A percentile compares a stretch with the other conserved stretches of the same genome.
Conservation (phyloP, 2,888 invertebrate genomes). For the Chaitophorus viminalis region DNA sequence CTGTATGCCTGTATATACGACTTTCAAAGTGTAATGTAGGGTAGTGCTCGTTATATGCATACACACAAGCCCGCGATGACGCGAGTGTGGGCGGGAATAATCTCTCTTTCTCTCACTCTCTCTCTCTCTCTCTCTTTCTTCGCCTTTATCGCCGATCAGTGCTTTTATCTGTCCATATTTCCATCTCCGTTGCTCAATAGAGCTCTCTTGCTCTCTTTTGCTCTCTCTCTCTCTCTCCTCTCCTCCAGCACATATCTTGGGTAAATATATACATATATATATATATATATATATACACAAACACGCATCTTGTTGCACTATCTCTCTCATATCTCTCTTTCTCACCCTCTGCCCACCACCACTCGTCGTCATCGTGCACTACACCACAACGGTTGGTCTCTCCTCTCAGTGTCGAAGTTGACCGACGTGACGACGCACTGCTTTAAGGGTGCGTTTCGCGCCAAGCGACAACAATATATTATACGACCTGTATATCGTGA, state of each 20-base stretch:
- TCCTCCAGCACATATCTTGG: too few species aligned
- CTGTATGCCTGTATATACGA: not conserved
- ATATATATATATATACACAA: not conserved
- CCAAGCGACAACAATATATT: not conserved
- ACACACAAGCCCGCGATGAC: not conserved
- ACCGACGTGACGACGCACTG: conserved; percentile 32
- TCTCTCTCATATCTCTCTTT: conserved; percentile 7
- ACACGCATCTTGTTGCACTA: not conserved
- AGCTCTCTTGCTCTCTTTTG: too few species aligned
- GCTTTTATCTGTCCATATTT: too few species aligned
- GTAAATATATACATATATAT: not conserved
- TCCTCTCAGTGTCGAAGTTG: conserved; percentile 13
- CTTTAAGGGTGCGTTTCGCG: conserved; percentile 10
- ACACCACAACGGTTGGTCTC: not conserved
- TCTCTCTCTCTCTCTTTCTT: not conserved
- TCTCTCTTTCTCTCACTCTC: not conserved
- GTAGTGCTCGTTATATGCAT: conserved; percentile 14
- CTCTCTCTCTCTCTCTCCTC: too few species aligned
- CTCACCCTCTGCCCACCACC: not conserved
- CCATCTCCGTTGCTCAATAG: not conserved
- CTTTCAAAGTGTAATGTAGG: not conserved
- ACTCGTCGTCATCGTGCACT: not conserved
- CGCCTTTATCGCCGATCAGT: too few species aligned
- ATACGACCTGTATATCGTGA: not conserved
- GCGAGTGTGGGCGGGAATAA: conserved; percentile 31